Evolutionary conservation across 1,140 invertebrate genomes (phyloP).

Genomic region (Paraescarpia echinospica): DNA sequence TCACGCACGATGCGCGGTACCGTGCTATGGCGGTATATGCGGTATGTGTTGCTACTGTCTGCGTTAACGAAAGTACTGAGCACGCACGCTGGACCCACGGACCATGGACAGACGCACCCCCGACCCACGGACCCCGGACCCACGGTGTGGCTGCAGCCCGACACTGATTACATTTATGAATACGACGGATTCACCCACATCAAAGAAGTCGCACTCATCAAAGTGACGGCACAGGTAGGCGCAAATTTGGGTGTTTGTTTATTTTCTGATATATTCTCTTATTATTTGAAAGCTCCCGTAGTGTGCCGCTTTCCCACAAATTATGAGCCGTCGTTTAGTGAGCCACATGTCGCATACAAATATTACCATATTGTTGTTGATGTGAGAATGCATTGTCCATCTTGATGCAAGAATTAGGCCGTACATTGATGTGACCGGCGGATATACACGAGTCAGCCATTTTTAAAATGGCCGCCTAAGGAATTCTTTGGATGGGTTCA

Average conservation of each 20-base stretch:
- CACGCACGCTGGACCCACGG: neutral
- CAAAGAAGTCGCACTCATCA: neutral
- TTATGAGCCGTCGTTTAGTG: no score
- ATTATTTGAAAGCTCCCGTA: neutral
- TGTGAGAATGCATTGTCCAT: no score
- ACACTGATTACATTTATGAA: neutral
- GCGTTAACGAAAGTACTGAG: neutral
- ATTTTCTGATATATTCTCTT: neutral
- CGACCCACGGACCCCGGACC: no score
- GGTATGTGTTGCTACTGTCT: neutral
- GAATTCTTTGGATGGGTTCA: no score
- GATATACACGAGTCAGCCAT: no score
- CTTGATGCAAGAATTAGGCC: no score
- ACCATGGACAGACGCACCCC: no score
- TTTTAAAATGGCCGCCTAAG: no score
- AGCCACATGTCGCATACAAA: no score
- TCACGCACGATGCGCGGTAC: neutral
- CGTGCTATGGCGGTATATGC: neutral
- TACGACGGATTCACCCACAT: neutral
- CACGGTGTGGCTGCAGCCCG: neutral
- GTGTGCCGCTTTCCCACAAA: no score
- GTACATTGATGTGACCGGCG: no score
- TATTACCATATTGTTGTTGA: no score
- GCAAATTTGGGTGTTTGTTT: neutral
- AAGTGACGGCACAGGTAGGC: neutral